Evolutionary conservation across 2,797 vertebrate genomes (phyloP).

Genomic region (Girardinus metallicus): DNA sequence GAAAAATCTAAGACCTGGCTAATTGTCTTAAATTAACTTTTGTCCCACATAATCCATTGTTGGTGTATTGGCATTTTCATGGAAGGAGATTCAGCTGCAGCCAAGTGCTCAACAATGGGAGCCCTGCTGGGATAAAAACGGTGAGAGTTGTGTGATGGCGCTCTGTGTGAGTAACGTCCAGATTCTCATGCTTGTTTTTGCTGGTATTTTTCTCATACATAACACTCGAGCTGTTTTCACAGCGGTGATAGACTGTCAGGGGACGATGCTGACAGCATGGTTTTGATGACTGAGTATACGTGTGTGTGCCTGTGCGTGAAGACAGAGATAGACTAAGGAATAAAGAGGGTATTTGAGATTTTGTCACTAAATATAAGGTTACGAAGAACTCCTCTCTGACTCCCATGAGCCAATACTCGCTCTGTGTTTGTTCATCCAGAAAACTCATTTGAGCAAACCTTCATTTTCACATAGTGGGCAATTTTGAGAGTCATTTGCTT

Average conservation of each 20-base stretch:
- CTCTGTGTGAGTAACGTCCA: conserved; percentile 50
- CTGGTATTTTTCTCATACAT: conserved; percentile 65
- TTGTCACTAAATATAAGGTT: conserved; percentile 64
- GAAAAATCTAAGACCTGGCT: conserved; percentile 9
- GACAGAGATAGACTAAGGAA: conserved; percentile 35
- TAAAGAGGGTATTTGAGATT: conserved; percentile 58
- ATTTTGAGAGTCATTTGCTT: conserved; percentile 49
- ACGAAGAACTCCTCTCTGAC: conserved; percentile 51
- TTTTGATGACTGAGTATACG: conserved; percentile 51
- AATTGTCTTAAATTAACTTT: conserved; percentile 37
- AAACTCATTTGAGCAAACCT: conserved; percentile 61
- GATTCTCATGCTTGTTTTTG: conserved; percentile 65
- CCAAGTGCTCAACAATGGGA: conserved; percentile 34
- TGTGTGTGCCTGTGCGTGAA: conserved; percentile 43
- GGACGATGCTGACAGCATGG: conserved; percentile 73
- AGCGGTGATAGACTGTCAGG: conserved; percentile 71
- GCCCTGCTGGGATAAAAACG: conserved; percentile 29
- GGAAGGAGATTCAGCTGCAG: conserved; percentile 26
- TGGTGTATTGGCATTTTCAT: conserved; percentile 33
- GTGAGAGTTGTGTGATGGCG: conserved; percentile 32
- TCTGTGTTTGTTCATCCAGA: conserved; percentile 51
- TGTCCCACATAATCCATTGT: conserved; percentile 20
- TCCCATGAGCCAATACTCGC: conserved; percentile 45
- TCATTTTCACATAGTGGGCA: conserved; percentile 55
- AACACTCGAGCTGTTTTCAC: conserved; percentile 72